Evolutionary conservation across 2,797 vertebrate genomes (phyloP), one percentile per base, ranked within the genome.

Genomic region (Pseudochromis fuscus): DNA sequence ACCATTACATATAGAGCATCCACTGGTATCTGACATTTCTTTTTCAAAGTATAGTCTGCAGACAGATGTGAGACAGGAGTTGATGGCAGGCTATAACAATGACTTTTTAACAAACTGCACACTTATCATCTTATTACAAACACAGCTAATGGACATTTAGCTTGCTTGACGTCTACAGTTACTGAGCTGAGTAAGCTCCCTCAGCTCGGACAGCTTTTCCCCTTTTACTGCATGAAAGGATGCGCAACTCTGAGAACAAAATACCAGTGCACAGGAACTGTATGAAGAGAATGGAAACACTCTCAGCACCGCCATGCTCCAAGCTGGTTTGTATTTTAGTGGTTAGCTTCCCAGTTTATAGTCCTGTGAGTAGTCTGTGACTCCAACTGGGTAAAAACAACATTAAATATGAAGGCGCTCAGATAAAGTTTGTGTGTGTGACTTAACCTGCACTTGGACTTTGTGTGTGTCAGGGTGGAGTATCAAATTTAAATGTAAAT

Each of bases 1-100:
- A n/a, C n/a, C n/a, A n/a, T n/a, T 30, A 5, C 30, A 0, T 53
- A 42, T 0, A 21, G 11, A 38, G 28, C 2, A 4, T 10, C 25
- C 19, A 15, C 48, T 48, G 40, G 46, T 25, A 31, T 48, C 21
- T 35, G 5, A 25, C 6, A 7, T 12, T 19, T n/a, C 7, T 55
- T 4, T 51, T 5, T 23, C 0, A 35, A 23, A 56, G 7, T 13
- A 44, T n/a, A 1, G 18, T 13, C 25, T 51, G 18, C 7, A 68
- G 33, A 33, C 56, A 16, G 3, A n/a, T 24, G 6, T 23, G 2
- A 21, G 4, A 62, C 6, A 23, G 1, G 5, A 31, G 52, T 37
- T 44, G 25, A 13, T 21, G 5, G 7, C 10, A 7, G n/a, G n/a
- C n/a, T 33, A 40, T 16, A 49, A 44, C n/a, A 4, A 7, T 46